These are phyloP conservation scores for Torymus texanus DNA, from an alignment of 2,888 invertebrate species.

Conservation along the genomic window DNA sequence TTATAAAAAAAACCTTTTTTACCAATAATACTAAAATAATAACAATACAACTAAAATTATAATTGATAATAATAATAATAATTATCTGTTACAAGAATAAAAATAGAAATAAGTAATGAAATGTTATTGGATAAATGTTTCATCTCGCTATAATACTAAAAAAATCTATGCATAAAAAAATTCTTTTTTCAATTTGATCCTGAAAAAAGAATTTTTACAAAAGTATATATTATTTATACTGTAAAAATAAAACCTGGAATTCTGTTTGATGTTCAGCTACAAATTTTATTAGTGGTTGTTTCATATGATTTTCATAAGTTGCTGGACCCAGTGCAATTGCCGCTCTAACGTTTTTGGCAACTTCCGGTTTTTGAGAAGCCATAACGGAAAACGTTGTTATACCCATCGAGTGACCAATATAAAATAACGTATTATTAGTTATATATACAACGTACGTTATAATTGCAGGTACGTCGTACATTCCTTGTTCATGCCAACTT, in stretches of 20 bases:
- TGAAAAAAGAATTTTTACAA: no score
- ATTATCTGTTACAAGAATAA: no score
- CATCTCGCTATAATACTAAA: no score
- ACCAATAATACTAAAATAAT: no score
- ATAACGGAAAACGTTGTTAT: conserved; percentile 80
- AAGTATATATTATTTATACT: no score
- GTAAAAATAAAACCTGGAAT: conserved; percentile 74
- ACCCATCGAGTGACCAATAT: conserved; percentile 67
- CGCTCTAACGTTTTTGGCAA: conserved; percentile 80
- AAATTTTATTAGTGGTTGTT: conserved; percentile 79
- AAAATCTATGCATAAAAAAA: no score
- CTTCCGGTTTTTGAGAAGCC: conserved; percentile 81
- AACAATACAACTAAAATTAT: no score
- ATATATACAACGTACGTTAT: conserved; percentile 61
- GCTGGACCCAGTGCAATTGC: conserved; percentile 83
- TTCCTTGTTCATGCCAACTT: conserved; percentile 66
- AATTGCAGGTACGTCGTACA: conserved; percentile 62
- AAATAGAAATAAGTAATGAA: no score
- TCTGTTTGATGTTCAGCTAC: conserved; percentile 79
- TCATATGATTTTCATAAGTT: conserved; percentile 81
- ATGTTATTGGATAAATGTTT: no score
- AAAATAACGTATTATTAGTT: conserved; percentile 62
- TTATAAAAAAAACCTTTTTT: no score
- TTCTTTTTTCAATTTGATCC: no score
- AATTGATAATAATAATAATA: no score